Evolutionary conservation across 2,113 vertebrate species (phyloP).

Genomic region (Entelurus aequoreus): DNA sequence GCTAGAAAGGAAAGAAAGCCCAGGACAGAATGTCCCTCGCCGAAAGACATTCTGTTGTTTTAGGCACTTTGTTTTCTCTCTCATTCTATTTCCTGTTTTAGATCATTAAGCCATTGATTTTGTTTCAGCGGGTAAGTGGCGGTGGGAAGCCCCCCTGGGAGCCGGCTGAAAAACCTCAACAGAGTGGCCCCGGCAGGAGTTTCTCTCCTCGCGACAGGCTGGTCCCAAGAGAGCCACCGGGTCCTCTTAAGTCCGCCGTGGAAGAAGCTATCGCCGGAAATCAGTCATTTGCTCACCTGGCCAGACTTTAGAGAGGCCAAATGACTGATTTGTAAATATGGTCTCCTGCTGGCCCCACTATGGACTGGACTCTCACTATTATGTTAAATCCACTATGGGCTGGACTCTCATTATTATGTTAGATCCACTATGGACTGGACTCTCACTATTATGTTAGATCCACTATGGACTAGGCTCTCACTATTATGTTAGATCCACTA

Average conservation of each 20-base stretch:
- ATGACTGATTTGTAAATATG: too few relatives aligned
- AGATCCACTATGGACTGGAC: too few relatives aligned
- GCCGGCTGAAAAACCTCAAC: constrained; percentile 62
- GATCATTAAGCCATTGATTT: constrained; percentile 82
- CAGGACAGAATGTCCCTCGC: constrained; percentile 68
- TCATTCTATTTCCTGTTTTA: constrained; percentile 77
- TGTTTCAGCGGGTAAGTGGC: constrained; percentile 74
- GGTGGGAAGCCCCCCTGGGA: constrained; percentile 62
- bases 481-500: too few relatives aligned
- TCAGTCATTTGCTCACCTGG: too few relatives aligned
- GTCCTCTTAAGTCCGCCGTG: constrained; percentile 48
- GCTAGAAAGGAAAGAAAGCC: constrained; percentile 60
- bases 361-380: too few relatives aligned
- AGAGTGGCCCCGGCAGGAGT: constrained; percentile 68
- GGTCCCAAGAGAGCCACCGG: constrained; percentile 58
- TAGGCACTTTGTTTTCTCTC: constrained; percentile 67
- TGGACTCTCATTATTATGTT: too few relatives aligned
- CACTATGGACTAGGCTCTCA: too few relatives aligned
- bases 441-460: too few relatives aligned
- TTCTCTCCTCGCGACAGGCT: constrained; percentile 69
- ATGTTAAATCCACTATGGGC: too few relatives aligned
- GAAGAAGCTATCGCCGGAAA: constrained; percentile 57
- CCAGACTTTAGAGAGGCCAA: too few relatives aligned
- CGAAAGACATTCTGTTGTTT: constrained; percentile 78
- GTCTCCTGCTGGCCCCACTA: too few relatives aligned